Conservation (phyloP, 2,797 vertebrate genomes). For the Octomys mimax region DNA sequence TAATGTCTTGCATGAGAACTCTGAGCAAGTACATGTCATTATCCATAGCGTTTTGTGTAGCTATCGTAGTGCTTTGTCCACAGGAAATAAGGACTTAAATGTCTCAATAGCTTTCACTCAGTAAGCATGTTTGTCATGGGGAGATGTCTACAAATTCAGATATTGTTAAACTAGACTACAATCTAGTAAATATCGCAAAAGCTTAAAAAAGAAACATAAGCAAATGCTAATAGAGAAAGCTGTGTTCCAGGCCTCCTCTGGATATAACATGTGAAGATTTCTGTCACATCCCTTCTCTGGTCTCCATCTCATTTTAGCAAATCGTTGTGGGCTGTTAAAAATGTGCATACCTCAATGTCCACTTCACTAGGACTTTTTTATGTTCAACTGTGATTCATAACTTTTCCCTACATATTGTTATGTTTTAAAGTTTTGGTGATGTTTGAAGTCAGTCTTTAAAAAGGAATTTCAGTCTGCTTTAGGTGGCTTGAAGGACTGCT, state of each 20-base stretch:
- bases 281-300: background rate
- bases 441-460: background rate
- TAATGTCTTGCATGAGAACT: too few species aligned
- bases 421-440: background rate
- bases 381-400: background rate
- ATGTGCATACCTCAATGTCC: background rate
- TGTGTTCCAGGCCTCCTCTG: background rate
- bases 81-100: too few species aligned
- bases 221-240: background rate
- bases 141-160: too few species aligned
- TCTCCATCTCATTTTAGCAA: background rate
- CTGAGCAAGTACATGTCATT: too few species aligned
- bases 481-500: background rate
- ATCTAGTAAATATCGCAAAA: too few species aligned
- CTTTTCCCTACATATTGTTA: background rate
- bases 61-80: too few species aligned
- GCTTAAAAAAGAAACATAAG: background rate
- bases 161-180: too few species aligned
- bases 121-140: too few species aligned
- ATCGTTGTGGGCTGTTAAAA: background rate
- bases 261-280: background rate
- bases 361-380: background rate
- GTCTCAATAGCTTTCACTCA: too few species aligned
- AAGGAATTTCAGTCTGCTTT: background rate
- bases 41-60: too few species aligned